Evolutionary conservation across 2,888 invertebrate species (phyloP), one percentile per base, ranked within the genome.

Genomic region (Dexiosoma caninum): DNA sequence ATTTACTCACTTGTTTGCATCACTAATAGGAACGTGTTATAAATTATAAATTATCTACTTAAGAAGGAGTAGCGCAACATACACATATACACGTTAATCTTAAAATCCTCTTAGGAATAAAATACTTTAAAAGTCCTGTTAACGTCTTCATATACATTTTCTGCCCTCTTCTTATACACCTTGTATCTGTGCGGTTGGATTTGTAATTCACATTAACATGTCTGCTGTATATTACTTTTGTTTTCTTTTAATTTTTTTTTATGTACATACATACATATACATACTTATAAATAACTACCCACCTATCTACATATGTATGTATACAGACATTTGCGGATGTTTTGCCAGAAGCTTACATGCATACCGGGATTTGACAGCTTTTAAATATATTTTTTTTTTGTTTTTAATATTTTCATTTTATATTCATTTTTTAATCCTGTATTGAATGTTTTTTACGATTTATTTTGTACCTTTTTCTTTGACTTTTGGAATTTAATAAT

Each of bases 341-440:
- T 23, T 44, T 55, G 53, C 7, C 42, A 40, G 51, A 74, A 62
- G 55, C 71, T 59, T 9, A 21, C 19, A 49, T 40, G 53, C 86
- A 86, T 85, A 85, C 86, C 84, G 86, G 86, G 85, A 87, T 88
- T 87, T 87, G 88, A 87, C 87, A 88, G 87, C 87, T 87, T 87
- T 86, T 88, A 87, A 87, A 88, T 82, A n/a, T n/a, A 82, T 53
- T 71, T 78, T 78, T 78, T 78, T 79, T 60, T 57, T 67, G 32
- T 70, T 59, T 57, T 23, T 21, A 44, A 21, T 53, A 27, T 51
- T 62, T 49, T 27, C 8, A 12, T 70, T 53, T 51, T 23, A 16
- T 60, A 32, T 42, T 35, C n/a, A n/a, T 10, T 35, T 8, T 0
- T 51, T 70, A 8, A 42, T 53, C 2, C 40, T 46, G 12, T 10